Conservation (phyloP, 2,888 invertebrate species). For the Platycheirus albimanus region DNA sequence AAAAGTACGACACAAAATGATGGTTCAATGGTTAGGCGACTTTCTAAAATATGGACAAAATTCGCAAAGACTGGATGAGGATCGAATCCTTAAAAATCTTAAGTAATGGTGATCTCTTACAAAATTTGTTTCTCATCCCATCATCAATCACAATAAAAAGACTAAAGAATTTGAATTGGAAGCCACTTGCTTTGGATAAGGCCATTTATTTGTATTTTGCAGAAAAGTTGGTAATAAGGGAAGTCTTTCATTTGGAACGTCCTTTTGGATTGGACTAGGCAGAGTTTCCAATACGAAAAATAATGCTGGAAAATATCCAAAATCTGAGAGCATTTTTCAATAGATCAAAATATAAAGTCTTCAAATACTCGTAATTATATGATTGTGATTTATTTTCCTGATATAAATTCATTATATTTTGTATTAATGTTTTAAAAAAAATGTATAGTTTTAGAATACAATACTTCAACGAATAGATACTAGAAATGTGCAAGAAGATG, state of each 20-base stretch:
- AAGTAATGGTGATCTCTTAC: not conserved
- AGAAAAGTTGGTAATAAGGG: conserved; percentile 75
- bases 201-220: conserved; percentile 79
- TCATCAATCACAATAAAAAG: conserved; percentile 79
- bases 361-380: no score
- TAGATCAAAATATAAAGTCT: no score
- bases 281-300: not conserved
- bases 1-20: not conserved
- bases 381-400: no score
- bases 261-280: conserved; percentile 7
- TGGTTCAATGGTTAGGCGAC: not conserved
- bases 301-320: no score
- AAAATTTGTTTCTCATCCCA: not conserved
- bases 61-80: not conserved
- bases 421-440: no score
- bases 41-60: not conserved
- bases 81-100: not conserved
- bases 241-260: conserved; percentile 69
- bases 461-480: no score
- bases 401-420: no score
- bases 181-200: conserved; percentile 74
- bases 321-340: no score
- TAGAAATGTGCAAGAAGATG: no score
- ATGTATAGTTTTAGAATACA: no score
- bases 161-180: conserved; percentile 78